Evolutionary conservation across 2,888 invertebrate genomes (phyloP).

Genomic region (Noctua fimbriata): DNA sequence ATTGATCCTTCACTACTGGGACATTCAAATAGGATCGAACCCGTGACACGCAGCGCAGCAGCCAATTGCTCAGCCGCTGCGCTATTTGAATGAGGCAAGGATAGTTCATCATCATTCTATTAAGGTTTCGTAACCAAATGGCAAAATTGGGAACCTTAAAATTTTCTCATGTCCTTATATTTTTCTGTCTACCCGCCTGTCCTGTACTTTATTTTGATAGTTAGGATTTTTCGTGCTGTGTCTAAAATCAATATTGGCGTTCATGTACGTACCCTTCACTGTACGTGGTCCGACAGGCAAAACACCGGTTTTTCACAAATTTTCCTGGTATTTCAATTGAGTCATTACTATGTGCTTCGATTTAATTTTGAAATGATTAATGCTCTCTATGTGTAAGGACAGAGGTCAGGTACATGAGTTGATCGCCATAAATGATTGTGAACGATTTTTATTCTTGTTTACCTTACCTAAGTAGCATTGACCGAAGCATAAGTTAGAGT

Average conservation of each 20-base stretch:
- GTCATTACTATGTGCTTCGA: not conserved
- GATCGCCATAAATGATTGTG: not conserved
- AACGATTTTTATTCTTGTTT: not conserved
- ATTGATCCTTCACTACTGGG: no score
- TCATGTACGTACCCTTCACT: not conserved
- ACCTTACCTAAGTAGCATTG: no score
- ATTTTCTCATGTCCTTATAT: not conserved
- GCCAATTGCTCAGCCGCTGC: no score
- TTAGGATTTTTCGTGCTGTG: not conserved
- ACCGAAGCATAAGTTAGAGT: not conserved
- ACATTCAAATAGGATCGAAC: no score
- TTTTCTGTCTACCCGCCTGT: not conserved
- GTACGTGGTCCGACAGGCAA: not conserved
- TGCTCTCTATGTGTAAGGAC: not conserved
- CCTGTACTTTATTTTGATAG: not conserved
- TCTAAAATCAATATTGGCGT: not conserved
- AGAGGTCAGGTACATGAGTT: not conserved
- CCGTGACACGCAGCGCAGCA: no score
- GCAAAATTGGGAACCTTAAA: not conserved
- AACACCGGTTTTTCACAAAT: not conserved
- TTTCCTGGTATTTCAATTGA: slow-evolving; percentile 21
- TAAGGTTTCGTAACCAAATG: not conserved
- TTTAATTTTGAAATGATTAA: not conserved
- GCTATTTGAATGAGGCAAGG: not conserved
- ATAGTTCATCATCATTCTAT: not conserved